Evolutionary conservation across 2,113 vertebrate species (phyloP).

Genomic region (Xenopus borealis): DNA sequence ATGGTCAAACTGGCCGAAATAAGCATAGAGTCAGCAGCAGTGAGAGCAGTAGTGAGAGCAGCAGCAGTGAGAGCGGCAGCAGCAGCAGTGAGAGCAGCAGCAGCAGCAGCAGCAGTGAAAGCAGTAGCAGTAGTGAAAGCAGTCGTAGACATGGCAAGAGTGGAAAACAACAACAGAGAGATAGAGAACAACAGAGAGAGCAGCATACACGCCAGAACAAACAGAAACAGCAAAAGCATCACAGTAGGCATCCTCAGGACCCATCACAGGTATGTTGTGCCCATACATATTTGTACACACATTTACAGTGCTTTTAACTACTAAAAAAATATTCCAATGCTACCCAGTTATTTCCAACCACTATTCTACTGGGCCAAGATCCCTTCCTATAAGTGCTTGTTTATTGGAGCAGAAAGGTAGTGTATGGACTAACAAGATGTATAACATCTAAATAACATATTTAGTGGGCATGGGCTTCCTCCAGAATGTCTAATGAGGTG

Average conservation of each 20-base stretch:
- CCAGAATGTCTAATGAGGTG: no score
- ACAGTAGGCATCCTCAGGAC: background rate
- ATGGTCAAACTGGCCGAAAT: background rate
- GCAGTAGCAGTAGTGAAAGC: fast-evolving
- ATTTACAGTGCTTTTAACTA: no score
- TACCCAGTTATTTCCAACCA: no score
- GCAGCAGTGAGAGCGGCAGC: fast-evolving
- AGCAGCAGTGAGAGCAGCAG: background rate
- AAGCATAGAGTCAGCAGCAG: slow-evolving; percentile 1
- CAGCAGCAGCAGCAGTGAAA: fast-evolving
- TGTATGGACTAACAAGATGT: no score
- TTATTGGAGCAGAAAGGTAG: no score
- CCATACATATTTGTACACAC: no score
- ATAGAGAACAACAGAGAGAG: background rate
- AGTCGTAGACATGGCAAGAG: fast-evolving
- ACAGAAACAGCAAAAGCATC: background rate
- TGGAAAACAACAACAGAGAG: background rate
- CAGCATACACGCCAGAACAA: background rate
- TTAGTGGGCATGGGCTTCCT: no score
- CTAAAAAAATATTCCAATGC: no score
- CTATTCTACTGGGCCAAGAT: no score
- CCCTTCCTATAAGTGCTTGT: no score
- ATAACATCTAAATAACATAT: no score
- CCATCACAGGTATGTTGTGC: background rate
- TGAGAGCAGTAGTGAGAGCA: fast-evolving